Conservation (phyloP, 2,888 invertebrate genomes). For the Ophion costatus region DNA sequence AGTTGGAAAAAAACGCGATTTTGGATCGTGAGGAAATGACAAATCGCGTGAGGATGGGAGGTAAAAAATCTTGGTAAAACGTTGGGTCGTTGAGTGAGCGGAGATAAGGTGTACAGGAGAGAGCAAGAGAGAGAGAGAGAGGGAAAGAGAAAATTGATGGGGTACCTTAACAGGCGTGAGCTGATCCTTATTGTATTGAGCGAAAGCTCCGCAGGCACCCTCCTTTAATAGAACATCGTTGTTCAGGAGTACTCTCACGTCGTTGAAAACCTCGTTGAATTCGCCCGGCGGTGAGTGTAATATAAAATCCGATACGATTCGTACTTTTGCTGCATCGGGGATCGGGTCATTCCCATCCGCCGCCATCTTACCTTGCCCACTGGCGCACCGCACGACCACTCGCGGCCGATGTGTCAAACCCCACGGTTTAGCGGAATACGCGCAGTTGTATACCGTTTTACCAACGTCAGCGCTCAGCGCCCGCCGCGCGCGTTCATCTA, state of each 20-base stretch:
- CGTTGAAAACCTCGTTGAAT: slow-evolving; percentile 99
- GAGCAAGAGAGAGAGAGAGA: slow-evolving; percentile 60
- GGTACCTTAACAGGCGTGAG: slow-evolving; percentile 94
- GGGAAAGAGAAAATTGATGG: slow-evolving; percentile 56
- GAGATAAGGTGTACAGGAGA: not conserved
- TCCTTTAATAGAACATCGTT: slow-evolving; percentile 98
- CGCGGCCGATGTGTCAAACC: slow-evolving; percentile 79
- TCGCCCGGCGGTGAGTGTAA: slow-evolving; percentile 99
- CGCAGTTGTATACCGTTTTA: slow-evolving; percentile 63
- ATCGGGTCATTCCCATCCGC: slow-evolving; percentile 93
- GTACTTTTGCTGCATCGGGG: slow-evolving; percentile 95
- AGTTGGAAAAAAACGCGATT: not conserved
- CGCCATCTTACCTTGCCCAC: slow-evolving; percentile 89
- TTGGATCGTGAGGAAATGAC: not conserved
- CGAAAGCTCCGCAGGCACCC: slow-evolving; percentile 97
- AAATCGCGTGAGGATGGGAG: not conserved
- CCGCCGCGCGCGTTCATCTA: slow-evolving; percentile 19
- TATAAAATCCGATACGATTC: slow-evolving; percentile 99
- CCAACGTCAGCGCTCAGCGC: slow-evolving; percentile 33
- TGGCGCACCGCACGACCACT: slow-evolving; percentile 74
- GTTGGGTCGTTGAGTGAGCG: not conserved
- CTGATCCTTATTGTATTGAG: slow-evolving; percentile 99
- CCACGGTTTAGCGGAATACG: slow-evolving; percentile 73
- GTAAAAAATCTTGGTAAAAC: not conserved
- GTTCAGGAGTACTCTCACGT: slow-evolving; percentile 95